Conservation (phyloP, 2,888 invertebrate genomes). For the Helleia helle region DNA sequence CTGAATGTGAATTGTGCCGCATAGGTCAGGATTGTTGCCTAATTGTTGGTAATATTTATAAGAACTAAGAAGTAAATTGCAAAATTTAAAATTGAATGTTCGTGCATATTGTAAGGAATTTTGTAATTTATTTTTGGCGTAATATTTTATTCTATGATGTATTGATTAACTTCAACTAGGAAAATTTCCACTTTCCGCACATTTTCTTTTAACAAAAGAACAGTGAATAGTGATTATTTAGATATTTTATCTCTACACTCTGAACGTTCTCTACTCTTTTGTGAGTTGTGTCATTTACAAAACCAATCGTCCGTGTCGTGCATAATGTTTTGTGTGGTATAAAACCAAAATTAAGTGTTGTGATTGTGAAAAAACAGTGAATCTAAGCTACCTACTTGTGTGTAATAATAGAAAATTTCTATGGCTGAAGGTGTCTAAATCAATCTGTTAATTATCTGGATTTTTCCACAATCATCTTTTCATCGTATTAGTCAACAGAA, state of each 20-base stretch:
- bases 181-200: constrained; percentile 32
- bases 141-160: constrained; percentile 2
- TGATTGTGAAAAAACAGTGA: constrained; percentile 22
- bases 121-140: background rate
- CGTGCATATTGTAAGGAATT: background rate
- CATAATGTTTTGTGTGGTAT: constrained; percentile 33
- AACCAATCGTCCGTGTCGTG: constrained; percentile 52
- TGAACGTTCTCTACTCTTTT: constrained; percentile 29
- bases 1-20: constrained; percentile 22
- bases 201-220: constrained; percentile 31
- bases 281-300: constrained; percentile 16
- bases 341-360: constrained; percentile 28
- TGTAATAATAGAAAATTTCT: constrained; percentile 22
- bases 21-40: constrained; percentile 18
- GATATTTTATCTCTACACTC: constrained; percentile 31
- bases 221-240: constrained; percentile 34
- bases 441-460: constrained; percentile 40
- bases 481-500: constrained; percentile 42
- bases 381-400: constrained; percentile 23
- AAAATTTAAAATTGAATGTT: background rate
- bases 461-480: constrained; percentile 25
- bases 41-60: no score
- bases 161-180: constrained; percentile 42
- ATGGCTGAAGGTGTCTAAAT: constrained; percentile 26
- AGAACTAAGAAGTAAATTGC: no score